Conservation (phyloP, 2,113 vertebrate species). For the Malaclemys terrapin region DNA sequence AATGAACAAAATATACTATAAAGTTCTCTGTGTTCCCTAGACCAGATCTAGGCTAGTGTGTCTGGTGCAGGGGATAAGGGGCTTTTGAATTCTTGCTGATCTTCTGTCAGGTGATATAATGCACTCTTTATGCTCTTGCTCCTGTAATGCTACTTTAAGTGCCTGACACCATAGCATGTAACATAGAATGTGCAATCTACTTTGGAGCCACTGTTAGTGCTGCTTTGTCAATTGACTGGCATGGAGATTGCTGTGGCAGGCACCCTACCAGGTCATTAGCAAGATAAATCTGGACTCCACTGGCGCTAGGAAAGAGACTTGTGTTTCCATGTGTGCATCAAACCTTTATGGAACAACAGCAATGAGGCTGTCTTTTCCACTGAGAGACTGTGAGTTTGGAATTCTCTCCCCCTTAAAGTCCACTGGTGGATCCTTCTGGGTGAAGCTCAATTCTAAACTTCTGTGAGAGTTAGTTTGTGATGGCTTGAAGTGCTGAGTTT, state of each 20-base stretch:
- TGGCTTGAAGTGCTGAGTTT: neutral
- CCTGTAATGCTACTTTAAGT: neutral
- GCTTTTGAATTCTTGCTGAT: neutral
- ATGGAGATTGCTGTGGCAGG: neutral
- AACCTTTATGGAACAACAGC: neutral
- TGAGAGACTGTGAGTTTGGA: neutral
- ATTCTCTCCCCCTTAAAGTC: neutral
- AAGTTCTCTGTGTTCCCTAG: neutral
- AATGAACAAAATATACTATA: neutral
- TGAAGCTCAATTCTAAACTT: neutral
- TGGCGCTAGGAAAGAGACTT: neutral
- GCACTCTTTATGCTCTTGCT: neutral
- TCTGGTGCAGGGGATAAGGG: neutral
- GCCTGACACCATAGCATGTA: neutral
- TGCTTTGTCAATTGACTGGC: neutral
- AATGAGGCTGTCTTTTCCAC: neutral
- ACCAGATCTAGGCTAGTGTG: neutral
- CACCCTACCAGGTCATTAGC: neutral
- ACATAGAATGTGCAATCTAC: neutral
- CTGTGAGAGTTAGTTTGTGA: neutral
- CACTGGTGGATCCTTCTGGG: neutral
- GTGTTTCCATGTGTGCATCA: neutral
- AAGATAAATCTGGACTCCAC: neutral
- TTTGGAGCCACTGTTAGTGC: neutral
- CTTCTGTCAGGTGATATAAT: neutral